These are phyloP conservation scores for Anarhynchus alexandrinus DNA, from an alignment of 2,113 vertebrate species.

Conservation along the genomic window DNA sequence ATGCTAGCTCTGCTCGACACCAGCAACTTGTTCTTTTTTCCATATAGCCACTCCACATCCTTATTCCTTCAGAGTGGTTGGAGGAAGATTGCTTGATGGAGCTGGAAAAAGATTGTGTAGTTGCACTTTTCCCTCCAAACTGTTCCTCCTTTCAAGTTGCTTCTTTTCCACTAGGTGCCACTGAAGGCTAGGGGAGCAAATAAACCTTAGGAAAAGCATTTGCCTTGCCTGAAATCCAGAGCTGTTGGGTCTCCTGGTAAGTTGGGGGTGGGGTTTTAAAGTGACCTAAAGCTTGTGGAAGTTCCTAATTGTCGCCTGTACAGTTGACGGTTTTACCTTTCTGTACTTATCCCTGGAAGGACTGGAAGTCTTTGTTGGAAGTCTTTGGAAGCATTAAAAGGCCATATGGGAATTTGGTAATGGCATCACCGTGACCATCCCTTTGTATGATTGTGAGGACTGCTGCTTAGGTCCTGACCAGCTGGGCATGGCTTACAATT, in stretches of 20 bases:
- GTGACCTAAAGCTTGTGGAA: not conserved
- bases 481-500: not conserved
- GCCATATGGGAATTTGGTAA: not conserved
- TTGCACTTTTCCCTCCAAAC: not conserved
- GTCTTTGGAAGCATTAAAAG: not conserved
- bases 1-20: not conserved
- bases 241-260: not conserved
- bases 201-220: not conserved
- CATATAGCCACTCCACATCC: not conserved
- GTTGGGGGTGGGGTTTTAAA: not conserved
- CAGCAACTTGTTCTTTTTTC: not conserved
- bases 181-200: conserved; percentile 59
- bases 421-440: not conserved
- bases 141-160: not conserved
- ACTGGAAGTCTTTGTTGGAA: no score
- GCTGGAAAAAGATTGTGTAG: not conserved
- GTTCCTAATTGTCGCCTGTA: not conserved
- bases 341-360: not conserved
- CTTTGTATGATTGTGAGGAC: not conserved
- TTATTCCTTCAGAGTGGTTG: not conserved
- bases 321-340: not conserved
- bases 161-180: conserved; percentile 64
- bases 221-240: not conserved
- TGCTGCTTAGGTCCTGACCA: not conserved
- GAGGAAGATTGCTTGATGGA: not conserved